phyloP scores from a whole-genome alignment of 2,113 vertebrate genomes.

The Chroicocephalus ridibundus region DNA sequence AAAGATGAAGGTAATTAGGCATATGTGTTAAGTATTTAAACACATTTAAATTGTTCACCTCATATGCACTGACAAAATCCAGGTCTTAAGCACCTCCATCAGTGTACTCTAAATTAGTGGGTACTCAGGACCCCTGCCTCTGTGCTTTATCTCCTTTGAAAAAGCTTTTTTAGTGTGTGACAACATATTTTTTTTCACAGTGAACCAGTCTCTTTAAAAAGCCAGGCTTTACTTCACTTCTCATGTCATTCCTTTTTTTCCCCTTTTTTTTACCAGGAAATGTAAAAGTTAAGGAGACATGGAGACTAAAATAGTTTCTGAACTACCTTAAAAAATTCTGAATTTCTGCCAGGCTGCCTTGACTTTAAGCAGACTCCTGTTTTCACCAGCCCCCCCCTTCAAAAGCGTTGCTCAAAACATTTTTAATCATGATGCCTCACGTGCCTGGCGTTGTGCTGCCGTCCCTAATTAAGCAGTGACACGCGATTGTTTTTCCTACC shows the following conservation, averaged over 20 bases:
- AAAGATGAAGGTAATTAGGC: background rate
- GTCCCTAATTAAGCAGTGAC: background rate
- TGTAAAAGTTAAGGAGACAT: background rate
- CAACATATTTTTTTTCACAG: background rate
- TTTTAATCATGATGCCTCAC: background rate
- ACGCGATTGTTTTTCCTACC: rapidly evolving
- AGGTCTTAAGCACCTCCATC: background rate
- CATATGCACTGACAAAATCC: background rate
- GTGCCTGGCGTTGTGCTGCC: background rate
- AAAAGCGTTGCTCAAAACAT: background rate
- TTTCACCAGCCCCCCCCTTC: background rate
- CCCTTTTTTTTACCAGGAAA: background rate
- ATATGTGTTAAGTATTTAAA: background rate
- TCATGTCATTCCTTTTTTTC: background rate
- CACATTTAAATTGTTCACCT: background rate
- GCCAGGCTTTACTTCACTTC: background rate
- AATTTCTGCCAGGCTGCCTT: background rate
- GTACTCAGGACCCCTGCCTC: background rate
- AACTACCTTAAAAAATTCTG: background rate
- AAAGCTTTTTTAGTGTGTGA: background rate
- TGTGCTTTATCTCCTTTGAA: background rate
- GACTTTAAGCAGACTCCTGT: background rate
- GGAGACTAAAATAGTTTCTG: background rate
- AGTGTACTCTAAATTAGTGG: background rate
- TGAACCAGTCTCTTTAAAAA: background rate